Evolutionary conservation across 2,888 invertebrate genomes (phyloP), one percentile per base, ranked within the genome.

Genomic region (Harpalus rubripes): DNA sequence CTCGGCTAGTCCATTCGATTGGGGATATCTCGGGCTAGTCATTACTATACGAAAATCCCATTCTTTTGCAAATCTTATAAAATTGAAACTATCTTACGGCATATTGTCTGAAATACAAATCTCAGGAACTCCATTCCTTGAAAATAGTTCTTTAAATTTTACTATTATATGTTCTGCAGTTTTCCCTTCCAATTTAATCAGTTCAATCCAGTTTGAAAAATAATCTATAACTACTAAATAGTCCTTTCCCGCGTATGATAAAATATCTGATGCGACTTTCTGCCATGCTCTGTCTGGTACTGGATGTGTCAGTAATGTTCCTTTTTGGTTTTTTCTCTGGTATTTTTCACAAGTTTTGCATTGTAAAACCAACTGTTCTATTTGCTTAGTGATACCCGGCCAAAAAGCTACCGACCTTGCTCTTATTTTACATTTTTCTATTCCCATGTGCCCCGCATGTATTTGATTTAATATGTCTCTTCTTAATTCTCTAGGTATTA

Each of bases 221-320:
- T 22, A 41, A 76, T 76, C 74, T 8, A 41, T 15, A 15, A 44
- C 8, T 41, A 72, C 26, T 39, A 72, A 15, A 39, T 39, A 72
- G 39, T 16, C 41, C 2, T 26, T 10, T 39, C 8, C 15, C 39
- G 7, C 16, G 6, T 6, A 39, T 15, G 39, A n/a, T 39, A 72
- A 26, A 39, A 39, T 32, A 39, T 72, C 72, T 22, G 41, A 8
- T 72, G 39, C 8, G n/a, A 84, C 76, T 44, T 84, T 85, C 76
- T 86, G 15, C 86, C 84, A 84, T 10, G 85, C 85, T 39, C 79
- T 22, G 26, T 80, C 63, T 26, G 81, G 84, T n/a, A n/a, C n/a
- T n/a, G n/a, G n/a, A n/a, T 85, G 85, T 32, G 79, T 26, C 6
- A 44, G 39, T 12, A 86, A 63, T 0, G 81, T 78, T 74, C n/a